Percentiles rank a stretch among this genome's conserved stretches.
phyloP scores from a whole-genome alignment of 2,888 invertebrate species.

The Cryptus viduatorius region DNA sequence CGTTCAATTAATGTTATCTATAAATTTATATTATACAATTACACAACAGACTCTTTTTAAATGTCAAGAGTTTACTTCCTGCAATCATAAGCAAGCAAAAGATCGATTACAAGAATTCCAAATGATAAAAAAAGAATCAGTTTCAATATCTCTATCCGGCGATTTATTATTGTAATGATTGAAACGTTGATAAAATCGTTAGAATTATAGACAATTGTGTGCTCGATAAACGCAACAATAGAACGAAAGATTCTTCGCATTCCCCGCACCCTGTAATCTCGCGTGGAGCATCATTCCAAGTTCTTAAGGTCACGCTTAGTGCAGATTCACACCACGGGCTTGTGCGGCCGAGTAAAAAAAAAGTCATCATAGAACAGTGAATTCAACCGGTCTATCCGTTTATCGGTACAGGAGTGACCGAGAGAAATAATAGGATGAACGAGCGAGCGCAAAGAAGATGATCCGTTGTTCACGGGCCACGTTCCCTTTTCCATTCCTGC shows the following conservation, averaged over 20 bases:
- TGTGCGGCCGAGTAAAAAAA: neutral
- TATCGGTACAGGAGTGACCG: neutral
- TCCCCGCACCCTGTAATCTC: conserved; percentile 16
- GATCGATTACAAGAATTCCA: neutral
- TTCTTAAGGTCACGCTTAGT: conserved; percentile 10
- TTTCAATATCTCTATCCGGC: neutral
- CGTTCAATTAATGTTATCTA: neutral
- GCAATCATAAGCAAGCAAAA: neutral
- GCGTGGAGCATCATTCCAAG: neutral
- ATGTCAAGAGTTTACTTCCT: conserved; percentile 8
- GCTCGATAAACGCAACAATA: neutral
- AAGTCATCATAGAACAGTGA: conserved; percentile 2
- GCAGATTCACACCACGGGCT: neutral
- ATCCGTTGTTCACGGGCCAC: conserved; percentile 21
- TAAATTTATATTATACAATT: conserved; percentile 7
- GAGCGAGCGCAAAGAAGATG: conserved; percentile 24
- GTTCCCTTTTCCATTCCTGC: conserved; percentile 22
- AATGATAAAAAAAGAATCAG: neutral
- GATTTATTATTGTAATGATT: neutral
- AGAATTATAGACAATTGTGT: neutral
- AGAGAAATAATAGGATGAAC: conserved; percentile 6
- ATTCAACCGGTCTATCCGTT: neutral
- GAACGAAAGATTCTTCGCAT: neutral
- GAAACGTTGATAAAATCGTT: neutral
- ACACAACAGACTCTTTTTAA: neutral